These are phyloP conservation scores for Turdus rufiventris DNA, from an alignment of 2,113 vertebrate genomes.

Conservation along the genomic window DNA sequence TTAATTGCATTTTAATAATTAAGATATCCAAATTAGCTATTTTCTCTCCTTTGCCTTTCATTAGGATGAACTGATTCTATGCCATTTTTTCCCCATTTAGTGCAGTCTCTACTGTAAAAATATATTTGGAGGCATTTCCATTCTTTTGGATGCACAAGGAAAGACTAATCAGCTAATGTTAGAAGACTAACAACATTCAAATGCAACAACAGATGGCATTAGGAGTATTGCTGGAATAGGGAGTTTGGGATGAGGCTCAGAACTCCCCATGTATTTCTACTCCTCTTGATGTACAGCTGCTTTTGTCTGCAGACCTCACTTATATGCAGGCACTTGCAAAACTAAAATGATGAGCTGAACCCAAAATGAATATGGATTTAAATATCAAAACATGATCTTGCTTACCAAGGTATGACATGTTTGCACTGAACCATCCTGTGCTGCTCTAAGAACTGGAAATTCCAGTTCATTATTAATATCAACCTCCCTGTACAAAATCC, in stretches of 20 bases:
- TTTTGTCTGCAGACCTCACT: neutral
- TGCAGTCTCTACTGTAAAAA: neutral
- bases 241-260: neutral
- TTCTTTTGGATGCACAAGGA: conserved; percentile 18
- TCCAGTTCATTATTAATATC: neutral
- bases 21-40: neutral
- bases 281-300: neutral
- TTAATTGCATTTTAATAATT: neutral
- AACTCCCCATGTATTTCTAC: neutral
- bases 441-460: neutral
- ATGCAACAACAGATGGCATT: conserved; percentile 36
- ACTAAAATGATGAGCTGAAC: neutral
- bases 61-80: neutral
- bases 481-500: neutral
- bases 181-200: neutral
- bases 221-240: neutral
- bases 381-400: neutral
- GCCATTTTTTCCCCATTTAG: neutral
- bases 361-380: neutral
- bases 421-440: neutral
- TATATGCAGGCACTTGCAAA: neutral
- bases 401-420: neutral
- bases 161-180: conserved; percentile 26
- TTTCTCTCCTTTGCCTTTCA: neutral
- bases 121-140: conserved; percentile 19